These are phyloP conservation scores for Anisognathus igniventris DNA, from an alignment of 2,797 vertebrate genomes.

Conservation along the genomic window DNA sequence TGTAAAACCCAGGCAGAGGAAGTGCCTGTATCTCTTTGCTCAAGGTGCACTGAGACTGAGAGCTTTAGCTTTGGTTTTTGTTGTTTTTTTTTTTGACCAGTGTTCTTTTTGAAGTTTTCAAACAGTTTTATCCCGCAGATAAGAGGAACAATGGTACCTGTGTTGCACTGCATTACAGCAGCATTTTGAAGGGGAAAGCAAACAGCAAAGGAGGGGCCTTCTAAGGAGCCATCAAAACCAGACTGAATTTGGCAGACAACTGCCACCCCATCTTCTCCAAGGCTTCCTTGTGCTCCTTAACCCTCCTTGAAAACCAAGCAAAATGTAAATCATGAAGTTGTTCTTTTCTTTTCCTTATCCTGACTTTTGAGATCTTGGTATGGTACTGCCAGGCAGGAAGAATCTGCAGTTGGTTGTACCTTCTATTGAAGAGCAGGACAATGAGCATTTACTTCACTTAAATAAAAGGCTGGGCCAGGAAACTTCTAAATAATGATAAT, in stretches of 20 bases:
- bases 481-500: background rate
- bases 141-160: conserved; percentile 51
- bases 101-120: conserved; percentile 56
- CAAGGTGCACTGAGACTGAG: background rate
- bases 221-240: background rate
- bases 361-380: background rate
- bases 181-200: conserved; percentile 38
- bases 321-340: background rate
- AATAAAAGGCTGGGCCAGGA: background rate
- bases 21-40: background rate
- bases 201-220: background rate
- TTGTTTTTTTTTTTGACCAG: background rate
- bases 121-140: conserved; percentile 46
- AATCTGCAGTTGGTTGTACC: background rate
- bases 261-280: background rate
- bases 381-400: background rate
- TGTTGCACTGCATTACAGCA: conserved; percentile 19
- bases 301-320: background rate
- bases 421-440: background rate
- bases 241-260: background rate
- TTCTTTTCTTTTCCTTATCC: background rate
- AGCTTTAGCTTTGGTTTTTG: background rate
- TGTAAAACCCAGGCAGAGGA: conserved; percentile 22
- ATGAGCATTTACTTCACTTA: background rate
- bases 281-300: background rate